phyloP scores from a whole-genome alignment of 2,113 vertebrate genomes.

The Psilopsiagon aymara region DNA sequence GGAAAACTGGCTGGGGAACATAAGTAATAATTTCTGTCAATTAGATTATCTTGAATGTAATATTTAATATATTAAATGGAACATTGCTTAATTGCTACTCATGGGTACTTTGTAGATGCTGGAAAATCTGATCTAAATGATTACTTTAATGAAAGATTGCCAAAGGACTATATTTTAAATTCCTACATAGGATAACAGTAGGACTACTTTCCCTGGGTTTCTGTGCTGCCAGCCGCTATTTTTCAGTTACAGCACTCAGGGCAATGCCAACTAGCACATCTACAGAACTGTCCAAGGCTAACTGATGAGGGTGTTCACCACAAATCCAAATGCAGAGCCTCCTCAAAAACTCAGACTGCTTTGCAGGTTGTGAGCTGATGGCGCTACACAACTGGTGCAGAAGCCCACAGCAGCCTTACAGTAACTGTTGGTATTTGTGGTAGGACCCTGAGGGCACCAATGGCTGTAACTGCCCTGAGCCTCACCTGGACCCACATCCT shows the following conservation, averaged over 20 bases:
- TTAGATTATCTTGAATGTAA: conserved; percentile 14
- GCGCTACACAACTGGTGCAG: rapidly evolving
- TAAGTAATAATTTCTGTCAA: neutral
- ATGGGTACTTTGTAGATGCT: neutral
- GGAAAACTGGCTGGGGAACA: neutral
- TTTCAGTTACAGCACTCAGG: neutral
- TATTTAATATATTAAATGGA: conserved; percentile 35
- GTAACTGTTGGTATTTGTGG: neutral
- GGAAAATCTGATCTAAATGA: conserved; percentile 34
- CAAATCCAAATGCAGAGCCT: neutral
- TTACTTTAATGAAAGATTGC: neutral
- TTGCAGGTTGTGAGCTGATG: neutral
- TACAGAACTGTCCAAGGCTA: neutral
- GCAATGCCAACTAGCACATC: neutral
- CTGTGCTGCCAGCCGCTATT: neutral
- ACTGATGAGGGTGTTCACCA: neutral
- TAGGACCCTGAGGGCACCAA: neutral
- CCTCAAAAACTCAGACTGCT: neutral
- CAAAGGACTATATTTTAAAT: neutral
- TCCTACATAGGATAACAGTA: neutral
- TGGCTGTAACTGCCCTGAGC: neutral
- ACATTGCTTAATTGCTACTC: neutral
- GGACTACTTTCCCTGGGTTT: neutral
- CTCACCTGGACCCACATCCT: neutral
- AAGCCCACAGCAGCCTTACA: neutral